Evolutionary conservation across 1,140 invertebrate genomes (phyloP).

Genomic region (Drosophila virilis): DNA sequence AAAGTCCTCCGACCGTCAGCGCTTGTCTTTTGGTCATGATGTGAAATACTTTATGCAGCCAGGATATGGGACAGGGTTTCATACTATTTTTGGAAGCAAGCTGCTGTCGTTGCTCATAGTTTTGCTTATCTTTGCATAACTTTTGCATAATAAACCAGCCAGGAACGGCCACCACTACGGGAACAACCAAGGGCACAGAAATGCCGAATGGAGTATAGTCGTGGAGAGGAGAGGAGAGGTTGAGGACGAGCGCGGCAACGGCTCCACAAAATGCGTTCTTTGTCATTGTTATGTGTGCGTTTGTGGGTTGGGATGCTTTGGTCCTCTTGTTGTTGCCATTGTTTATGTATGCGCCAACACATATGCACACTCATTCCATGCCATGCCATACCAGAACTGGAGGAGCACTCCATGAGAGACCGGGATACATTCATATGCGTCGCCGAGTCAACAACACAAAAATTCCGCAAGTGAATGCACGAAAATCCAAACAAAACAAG

Average conservation of each 20-base stretch:
- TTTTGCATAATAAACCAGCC: slow-evolving; percentile 83
- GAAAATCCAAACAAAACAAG: slow-evolving; percentile 78
- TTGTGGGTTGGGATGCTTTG: slow-evolving; percentile 22
- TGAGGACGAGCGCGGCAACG: not conserved
- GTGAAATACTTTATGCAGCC: slow-evolving; percentile 32
- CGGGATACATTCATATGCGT: slow-evolving; percentile 77
- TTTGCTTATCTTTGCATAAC: slow-evolving; percentile 83
- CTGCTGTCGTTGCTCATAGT: slow-evolving; percentile 80
- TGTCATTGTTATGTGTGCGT: slow-evolving; percentile 73
- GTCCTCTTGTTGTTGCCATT: slow-evolving; percentile 67
- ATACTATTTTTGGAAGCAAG: slow-evolving; percentile 70
- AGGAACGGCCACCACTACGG: slow-evolving; percentile 48
- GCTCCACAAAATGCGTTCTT: slow-evolving; percentile 70
- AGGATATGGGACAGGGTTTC: slow-evolving; percentile 27
- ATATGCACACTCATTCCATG: slow-evolving; percentile 58
- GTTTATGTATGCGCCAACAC: slow-evolving; percentile 81
- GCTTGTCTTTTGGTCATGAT: slow-evolving; percentile 43
- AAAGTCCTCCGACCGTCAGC: slow-evolving; percentile 32
- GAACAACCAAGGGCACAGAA: slow-evolving; percentile 20
- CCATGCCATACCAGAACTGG: not conserved
- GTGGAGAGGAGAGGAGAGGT: not conserved
- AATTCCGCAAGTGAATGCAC: slow-evolving; percentile 81
- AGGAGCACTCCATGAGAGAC: slow-evolving; percentile 29
- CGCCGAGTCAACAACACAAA: slow-evolving; percentile 76
- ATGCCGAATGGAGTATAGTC: slow-evolving; percentile 5